Evolutionary conservation across 2,113 vertebrate genomes (phyloP), one percentile per base, ranked within the genome.

Genomic region (Pluvialis apricaria): DNA sequence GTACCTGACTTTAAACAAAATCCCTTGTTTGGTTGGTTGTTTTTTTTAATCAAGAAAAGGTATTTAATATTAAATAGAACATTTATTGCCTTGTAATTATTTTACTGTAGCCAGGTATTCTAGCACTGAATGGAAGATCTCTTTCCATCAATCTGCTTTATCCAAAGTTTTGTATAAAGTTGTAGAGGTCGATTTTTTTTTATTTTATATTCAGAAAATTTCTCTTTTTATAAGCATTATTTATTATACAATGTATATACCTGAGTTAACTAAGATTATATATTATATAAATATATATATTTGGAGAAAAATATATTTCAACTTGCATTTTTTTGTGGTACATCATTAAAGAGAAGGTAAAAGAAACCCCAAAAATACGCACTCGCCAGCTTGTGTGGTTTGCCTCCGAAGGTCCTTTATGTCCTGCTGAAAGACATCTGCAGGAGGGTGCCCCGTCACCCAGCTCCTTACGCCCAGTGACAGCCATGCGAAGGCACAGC

Each of bases 201-300:
- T 99, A 99, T 99, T 99, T 99, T 99, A 99, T 99, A 99, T 99
- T 99, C 99, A 98, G 98, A 99, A 99, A 99, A 99, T 97, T 98
- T 99, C 99, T 99, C 99, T 99, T 99, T 99, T 99, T 99, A 99
- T 99, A 99, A 99, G 99, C 99, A 99, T 99, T 99, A 99, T 99
- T 99, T 99, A 99, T 99, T 99, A 99, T 99, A 99, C 98, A 99
- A 98, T 99, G 99, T 99, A 99, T 99, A 99, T 99, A 99, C 98
- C 98, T 99, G 99, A 99, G 99, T 99, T 99, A 99, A 99, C 99
- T 99, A 99, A 99, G 99, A 99, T 99, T 99, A 99, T 99, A 99
- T 99, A 99, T 99, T 99, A 99, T 99, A 99, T 99, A 99, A 99
- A 99, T 98, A 98, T 97, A 94, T 98, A 98, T 98, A 98, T 98